Conservation (phyloP, 23 tunicate species). For the Halocynthia roretzi region DNA sequence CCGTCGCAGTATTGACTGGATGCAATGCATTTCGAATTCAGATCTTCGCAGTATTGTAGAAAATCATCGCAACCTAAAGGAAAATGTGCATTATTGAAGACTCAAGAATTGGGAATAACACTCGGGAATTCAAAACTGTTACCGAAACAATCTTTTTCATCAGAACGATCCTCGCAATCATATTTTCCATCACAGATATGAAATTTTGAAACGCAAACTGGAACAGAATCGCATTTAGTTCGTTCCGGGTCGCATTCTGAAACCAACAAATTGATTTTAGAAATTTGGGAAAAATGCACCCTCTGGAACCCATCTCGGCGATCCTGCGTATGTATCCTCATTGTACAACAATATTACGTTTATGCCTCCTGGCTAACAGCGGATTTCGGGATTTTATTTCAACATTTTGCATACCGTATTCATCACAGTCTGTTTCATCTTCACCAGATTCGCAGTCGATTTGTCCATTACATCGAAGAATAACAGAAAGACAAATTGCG, state of each 20-base stretch:
- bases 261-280: neutral
- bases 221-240: neutral
- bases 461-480: neutral
- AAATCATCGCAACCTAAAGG: neutral
- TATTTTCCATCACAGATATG: neutral
- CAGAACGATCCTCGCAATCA: neutral
- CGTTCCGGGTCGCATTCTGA: conserved; percentile 4
- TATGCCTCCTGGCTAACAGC: too few relatives aligned
- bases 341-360: neutral
- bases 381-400: too few relatives aligned
- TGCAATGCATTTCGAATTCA: neutral
- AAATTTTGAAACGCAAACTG: neutral
- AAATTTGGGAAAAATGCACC: neutral
- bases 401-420: neutral
- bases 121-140: neutral
- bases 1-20: conserved; percentile 1
- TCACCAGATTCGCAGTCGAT: neutral
- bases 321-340: neutral
- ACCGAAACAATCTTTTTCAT: conserved; percentile 7
- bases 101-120: neutral
- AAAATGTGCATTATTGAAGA: neutral
- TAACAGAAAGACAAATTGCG: neutral
- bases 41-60: neutral
- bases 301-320: neutral
- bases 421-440: neutral